Conservation (phyloP, 2,797 vertebrate genomes). For the Astyanax mexicanus region DNA sequence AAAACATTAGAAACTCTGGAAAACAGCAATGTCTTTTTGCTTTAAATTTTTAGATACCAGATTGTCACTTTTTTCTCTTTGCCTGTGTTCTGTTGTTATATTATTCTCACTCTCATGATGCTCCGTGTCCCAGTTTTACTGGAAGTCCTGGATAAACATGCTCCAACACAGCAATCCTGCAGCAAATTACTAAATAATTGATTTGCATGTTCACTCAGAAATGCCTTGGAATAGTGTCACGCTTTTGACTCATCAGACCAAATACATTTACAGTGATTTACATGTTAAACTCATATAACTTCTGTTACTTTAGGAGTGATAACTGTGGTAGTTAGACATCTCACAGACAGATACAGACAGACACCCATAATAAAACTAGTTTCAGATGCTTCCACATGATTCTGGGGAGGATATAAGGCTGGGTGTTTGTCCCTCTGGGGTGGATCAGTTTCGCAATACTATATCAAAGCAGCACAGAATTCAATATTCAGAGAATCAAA, state of each 20-base stretch:
- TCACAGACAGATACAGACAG: not conserved
- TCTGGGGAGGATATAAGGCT: not conserved
- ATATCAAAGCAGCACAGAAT: not conserved
- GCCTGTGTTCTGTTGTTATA: not conserved
- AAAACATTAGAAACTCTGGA: too few relatives aligned
- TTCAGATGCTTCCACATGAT: not conserved
- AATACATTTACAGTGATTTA: not conserved
- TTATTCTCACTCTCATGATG: not conserved
- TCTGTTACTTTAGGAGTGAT: not conserved
- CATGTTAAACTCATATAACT: not conserved
- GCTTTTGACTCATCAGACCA: not conserved
- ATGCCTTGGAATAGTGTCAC: not conserved
- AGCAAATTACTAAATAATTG: not conserved
- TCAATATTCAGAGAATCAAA: too few relatives aligned
- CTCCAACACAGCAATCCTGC: not conserved
- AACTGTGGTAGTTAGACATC: not conserved
- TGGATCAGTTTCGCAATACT: not conserved
- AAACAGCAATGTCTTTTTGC: too few relatives aligned
- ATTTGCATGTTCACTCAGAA: not conserved
- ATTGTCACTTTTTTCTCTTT: not conserved
- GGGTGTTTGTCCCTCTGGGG: constrained; percentile 13
- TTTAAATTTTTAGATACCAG: not conserved
- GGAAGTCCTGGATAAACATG: not conserved
- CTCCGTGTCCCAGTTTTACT: not conserved
- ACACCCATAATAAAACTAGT: too few relatives aligned